phyloP scores from a whole-genome alignment of 1,140 invertebrate genomes.

The Heliconius eleuchia region DNA sequence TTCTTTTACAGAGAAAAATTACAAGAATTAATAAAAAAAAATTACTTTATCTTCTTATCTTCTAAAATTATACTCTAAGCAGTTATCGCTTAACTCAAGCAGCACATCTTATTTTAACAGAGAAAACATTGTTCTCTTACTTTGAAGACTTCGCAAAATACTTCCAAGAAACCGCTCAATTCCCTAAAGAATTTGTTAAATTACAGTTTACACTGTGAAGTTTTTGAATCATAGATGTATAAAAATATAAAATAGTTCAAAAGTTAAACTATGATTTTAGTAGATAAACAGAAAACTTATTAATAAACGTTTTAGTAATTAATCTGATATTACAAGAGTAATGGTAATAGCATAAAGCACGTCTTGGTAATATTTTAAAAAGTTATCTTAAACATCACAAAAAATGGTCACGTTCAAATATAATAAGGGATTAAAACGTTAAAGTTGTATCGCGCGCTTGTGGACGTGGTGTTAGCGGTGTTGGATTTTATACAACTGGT shows the following conservation, averaged over 20 bases:
- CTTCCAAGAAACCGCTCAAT: background rate
- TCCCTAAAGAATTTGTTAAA: background rate
- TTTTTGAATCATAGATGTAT: too few relatives aligned
- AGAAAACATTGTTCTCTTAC: background rate
- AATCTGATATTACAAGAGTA: background rate
- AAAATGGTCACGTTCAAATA: constrained; percentile 6
- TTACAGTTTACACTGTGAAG: too few relatives aligned
- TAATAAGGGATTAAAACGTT: constrained; percentile 1
- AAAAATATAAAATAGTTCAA: background rate
- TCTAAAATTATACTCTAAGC: background rate
- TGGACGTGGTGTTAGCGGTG: too few relatives aligned
- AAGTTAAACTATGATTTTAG: background rate
- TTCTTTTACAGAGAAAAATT: background rate
- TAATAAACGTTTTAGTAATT: background rate
- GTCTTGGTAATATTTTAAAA: constrained; percentile 6
- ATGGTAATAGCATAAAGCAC: background rate
- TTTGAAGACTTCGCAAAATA: background rate
- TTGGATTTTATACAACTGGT: too few relatives aligned
- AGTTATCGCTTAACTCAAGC: background rate
- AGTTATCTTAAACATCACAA: background rate
- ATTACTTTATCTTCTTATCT: background rate
- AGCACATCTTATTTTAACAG: background rate
- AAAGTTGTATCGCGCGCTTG: background rate
- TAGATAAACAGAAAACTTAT: background rate
- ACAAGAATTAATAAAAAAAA: background rate